Conservation (phyloP, 2,113 vertebrate genomes). For the Scomber japonicus region DNA sequence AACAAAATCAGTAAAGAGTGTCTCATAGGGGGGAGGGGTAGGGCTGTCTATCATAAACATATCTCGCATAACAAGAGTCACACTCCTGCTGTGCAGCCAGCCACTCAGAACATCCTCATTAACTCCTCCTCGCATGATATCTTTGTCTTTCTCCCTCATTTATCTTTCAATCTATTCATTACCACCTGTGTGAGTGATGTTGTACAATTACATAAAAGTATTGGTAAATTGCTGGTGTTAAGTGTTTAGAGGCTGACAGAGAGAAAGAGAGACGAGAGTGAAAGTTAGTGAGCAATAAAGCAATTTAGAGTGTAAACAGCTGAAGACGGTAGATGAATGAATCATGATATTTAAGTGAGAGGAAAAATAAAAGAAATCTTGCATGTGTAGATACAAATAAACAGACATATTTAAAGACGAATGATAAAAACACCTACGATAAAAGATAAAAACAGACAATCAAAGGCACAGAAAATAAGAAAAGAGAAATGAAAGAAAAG, state of each 20-base stretch:
- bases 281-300: not conserved
- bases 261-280: not conserved
- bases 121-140: constrained; percentile 31
- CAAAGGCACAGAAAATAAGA: not conserved
- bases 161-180: constrained; percentile 40
- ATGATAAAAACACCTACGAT: not conserved
- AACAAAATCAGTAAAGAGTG: constrained; percentile 6
- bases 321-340: not conserved
- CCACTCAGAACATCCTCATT: constrained; percentile 51
- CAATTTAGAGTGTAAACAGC: not conserved
- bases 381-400: not conserved
- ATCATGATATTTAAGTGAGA: not conserved
- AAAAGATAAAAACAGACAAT: not conserved
- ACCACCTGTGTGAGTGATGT: constrained; percentile 30
- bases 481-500: not conserved
- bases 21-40: not conserved
- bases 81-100: constrained; percentile 49
- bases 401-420: not conserved
- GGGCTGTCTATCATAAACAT: constrained; percentile 24
- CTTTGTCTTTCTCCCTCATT: constrained; percentile 5
- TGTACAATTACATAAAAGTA: constrained; percentile 32
- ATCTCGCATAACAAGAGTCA: constrained; percentile 36
- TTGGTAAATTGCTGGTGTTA: constrained; percentile 39
- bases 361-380: not conserved
- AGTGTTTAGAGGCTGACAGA: constrained; percentile 4